Percentiles rank a stretch among this genome's conserved stretches.
phyloP scores from a whole-genome alignment of 1,140 invertebrate species.

The Platyscapa corneri region DNA sequence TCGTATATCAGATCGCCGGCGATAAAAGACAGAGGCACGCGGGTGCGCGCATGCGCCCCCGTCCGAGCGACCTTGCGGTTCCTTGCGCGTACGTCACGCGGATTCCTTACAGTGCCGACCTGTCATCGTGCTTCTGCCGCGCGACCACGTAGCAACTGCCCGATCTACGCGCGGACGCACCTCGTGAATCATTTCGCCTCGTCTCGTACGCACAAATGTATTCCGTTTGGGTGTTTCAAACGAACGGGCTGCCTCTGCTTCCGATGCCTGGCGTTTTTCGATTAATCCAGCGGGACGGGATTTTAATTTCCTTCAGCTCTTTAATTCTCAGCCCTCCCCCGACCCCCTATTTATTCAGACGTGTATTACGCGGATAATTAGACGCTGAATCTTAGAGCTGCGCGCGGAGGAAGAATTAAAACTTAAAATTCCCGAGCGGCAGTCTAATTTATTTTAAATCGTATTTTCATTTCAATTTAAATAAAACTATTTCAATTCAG shows the following conservation, averaged over 20 bases:
- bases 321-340: not conserved
- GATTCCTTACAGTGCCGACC: conserved; percentile 20
- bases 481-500: not conserved
- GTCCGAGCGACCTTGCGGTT: conserved; percentile 12
- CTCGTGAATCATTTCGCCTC: conserved; percentile 4
- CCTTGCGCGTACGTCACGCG: not conserved
- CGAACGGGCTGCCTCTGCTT: not conserved
- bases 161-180: not conserved
- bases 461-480: conserved; percentile 1
- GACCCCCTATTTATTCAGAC: too few species aligned
- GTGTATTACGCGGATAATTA: not conserved
- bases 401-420: not conserved
- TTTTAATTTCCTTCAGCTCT: not conserved
- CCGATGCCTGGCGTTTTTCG: not conserved
- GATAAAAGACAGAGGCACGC: not conserved
- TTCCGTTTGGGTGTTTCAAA: conserved; percentile 26
- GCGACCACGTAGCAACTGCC: not conserved
- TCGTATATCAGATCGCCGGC: conserved; percentile 20
- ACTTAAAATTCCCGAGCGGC: not conserved
- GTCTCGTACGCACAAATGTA: not conserved
- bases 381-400: not conserved
- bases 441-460: not conserved
- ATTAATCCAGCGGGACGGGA: not conserved
- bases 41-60: not conserved
- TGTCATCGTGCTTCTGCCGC: not conserved